phyloP scores from a whole-genome alignment of 2,113 vertebrate species.

The Malurus alboscapulatus region DNA sequence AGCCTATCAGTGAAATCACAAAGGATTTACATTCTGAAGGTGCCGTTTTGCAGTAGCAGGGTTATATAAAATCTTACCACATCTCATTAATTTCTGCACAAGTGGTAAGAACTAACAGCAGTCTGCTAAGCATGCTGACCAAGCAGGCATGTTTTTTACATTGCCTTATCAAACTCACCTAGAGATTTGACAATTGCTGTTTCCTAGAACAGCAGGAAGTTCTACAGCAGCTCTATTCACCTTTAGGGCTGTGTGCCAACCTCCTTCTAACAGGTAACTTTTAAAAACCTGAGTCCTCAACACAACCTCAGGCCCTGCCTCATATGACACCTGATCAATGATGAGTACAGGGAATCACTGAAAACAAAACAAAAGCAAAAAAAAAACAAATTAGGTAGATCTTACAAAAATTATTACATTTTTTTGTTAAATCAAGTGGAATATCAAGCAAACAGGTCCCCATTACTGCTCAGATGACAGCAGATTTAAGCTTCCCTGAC shows the following conservation, averaged over 20 bases:
- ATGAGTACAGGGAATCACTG: rapidly evolving
- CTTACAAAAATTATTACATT: rapidly evolving
- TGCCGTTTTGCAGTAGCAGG: too few relatives aligned
- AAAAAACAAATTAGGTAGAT: not conserved
- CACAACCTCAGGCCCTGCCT: not conserved
- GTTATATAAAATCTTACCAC: not conserved
- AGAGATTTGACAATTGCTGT: not conserved
- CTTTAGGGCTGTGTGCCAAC: not conserved
- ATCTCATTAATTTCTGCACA: not conserved
- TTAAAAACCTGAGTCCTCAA: not conserved
- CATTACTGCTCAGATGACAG: not conserved
- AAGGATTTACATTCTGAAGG: not conserved
- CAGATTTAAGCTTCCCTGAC: not conserved
- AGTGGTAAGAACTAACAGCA: not conserved
- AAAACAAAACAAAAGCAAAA: not conserved
- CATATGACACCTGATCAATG: not conserved
- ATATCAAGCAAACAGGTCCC: not conserved
- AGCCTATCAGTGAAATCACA: not conserved
- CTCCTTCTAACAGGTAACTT: not conserved
- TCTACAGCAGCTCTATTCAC: not conserved
- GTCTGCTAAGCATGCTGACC: not conserved
- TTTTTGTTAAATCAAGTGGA: not conserved
- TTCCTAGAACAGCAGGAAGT: not conserved
- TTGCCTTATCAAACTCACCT: not conserved
- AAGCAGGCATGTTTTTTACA: not conserved